Percentiles rank a stretch among this genome's conserved stretches.
These are phyloP conservation scores for Struthidea cinerea DNA, from an alignment of 2,113 vertebrate genomes.

Conservation along the genomic window DNA sequence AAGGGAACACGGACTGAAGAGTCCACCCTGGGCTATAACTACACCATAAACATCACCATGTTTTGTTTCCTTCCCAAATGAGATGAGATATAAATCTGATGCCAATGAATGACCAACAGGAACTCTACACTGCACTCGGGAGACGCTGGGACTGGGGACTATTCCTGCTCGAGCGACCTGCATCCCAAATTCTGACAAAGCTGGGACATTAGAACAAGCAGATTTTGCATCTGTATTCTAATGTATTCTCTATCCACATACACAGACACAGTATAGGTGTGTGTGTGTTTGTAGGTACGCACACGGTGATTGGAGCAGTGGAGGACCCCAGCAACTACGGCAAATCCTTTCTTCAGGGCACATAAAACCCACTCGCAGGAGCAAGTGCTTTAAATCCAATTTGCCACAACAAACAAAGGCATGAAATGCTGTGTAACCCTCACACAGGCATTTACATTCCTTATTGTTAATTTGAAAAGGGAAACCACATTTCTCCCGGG, in stretches of 20 bases:
- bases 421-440: neutral
- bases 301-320: neutral
- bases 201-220: neutral
- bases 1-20: rapidly evolving
- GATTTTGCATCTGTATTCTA: rapidly evolving
- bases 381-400: conserved; percentile 2
- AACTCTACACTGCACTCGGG: rapidly evolving
- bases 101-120: neutral
- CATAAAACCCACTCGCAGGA: neutral
- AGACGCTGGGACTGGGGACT: rapidly evolving
- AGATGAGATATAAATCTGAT: rapidly evolving
- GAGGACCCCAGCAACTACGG: neutral
- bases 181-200: neutral
- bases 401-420: conserved; percentile 13
- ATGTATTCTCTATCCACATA: rapidly evolving
- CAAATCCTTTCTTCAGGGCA: neutral
- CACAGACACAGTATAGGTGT: rapidly evolving
- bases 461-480: neutral
- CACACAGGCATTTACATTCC: neutral
- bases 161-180: neutral
- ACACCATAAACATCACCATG: rapidly evolving
- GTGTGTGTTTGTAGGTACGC: neutral
- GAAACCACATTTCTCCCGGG: neutral
- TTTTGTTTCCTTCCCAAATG: neutral
- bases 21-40: rapidly evolving